Conservation (phyloP, 2,113 vertebrate genomes). For the Lota lota region DNA sequence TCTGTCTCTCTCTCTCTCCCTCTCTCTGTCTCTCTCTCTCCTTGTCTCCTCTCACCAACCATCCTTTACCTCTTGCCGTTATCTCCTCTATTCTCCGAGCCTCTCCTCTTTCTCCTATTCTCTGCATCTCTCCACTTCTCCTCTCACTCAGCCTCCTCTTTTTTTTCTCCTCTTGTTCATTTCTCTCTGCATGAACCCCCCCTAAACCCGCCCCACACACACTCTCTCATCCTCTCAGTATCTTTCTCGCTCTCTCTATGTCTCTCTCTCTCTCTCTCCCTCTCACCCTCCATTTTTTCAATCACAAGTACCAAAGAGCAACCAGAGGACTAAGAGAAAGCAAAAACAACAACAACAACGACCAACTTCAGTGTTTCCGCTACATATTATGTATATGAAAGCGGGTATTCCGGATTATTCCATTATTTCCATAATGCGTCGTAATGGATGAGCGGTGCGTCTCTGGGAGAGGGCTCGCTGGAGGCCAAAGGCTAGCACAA, state of each 20-base stretch:
- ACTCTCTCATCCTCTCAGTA: too few species aligned
- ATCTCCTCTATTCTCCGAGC: too few species aligned
- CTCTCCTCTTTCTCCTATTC: too few species aligned
- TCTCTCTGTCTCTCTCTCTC: constrained; percentile 63
- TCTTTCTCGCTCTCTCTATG: constrained; percentile 2
- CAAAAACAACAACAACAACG: constrained; percentile 45
- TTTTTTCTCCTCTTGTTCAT: constrained; percentile 3
- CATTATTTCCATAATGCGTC: constrained; percentile 77
- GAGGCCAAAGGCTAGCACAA: constrained; percentile 69
- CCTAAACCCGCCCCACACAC: too few species aligned
- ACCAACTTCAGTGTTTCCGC: constrained; percentile 13
- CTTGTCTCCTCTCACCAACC: neutral
- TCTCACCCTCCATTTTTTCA: too few species aligned
- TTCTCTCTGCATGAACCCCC: too few species aligned
- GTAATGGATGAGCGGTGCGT: constrained; percentile 71
- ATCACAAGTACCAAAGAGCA: neutral
- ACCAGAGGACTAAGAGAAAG: constrained; percentile 13
- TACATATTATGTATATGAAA: too few species aligned
- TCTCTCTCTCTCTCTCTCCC: neutral
- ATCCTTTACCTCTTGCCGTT: too few species aligned
- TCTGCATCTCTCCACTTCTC: neutral
- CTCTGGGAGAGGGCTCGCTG: constrained; percentile 60
- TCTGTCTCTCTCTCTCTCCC: constrained; percentile 66
- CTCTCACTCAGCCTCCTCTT: constrained; percentile 34
- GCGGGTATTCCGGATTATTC: neutral